These are phyloP conservation scores for Argentina silus DNA, from an alignment of 2,797 vertebrate species.

Conservation along the genomic window DNA sequence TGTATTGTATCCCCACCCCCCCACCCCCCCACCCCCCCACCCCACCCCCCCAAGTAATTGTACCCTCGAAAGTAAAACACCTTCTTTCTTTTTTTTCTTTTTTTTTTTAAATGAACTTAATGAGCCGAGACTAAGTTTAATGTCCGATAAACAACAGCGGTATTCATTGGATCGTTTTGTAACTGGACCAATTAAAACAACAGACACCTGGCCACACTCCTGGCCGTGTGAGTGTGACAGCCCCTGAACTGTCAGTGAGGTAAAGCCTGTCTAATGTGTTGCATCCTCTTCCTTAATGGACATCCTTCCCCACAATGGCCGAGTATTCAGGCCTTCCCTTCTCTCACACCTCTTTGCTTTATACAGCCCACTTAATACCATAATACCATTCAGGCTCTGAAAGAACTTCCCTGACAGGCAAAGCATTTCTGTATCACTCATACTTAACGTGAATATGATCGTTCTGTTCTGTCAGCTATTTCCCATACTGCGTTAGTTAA, in stretches of 20 bases:
- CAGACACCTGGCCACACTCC: background rate
- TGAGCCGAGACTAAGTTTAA: conserved; percentile 9
- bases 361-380: conserved; percentile 52
- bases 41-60: background rate
- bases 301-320: conserved; percentile 70
- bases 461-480: conserved; percentile 35
- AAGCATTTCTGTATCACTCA: conserved; percentile 37
- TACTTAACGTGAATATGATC: conserved; percentile 43
- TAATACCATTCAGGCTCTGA: conserved; percentile 29
- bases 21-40: too few relatives aligned
- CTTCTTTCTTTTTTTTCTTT: too few relatives aligned
- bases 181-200: too few relatives aligned
- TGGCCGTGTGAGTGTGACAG: conserved; percentile 43
- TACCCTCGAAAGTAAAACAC: background rate
- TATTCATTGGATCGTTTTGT: background rate
- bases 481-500: background rate
- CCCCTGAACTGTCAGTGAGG: conserved; percentile 49
- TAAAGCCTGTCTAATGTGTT: conserved; percentile 65
- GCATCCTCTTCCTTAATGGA: conserved; percentile 70
- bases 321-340: conserved; percentile 35
- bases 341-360: conserved; percentile 51
- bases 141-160: conserved; percentile 22
- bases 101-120: conserved; percentile 11
- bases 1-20: background rate
- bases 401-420: conserved; percentile 38